A percentile compares a stretch with the other conserved stretches of the same genome.
Conservation (phyloP, 1,140 invertebrate genomes). For the Pollicipes pollicipes region DNA sequence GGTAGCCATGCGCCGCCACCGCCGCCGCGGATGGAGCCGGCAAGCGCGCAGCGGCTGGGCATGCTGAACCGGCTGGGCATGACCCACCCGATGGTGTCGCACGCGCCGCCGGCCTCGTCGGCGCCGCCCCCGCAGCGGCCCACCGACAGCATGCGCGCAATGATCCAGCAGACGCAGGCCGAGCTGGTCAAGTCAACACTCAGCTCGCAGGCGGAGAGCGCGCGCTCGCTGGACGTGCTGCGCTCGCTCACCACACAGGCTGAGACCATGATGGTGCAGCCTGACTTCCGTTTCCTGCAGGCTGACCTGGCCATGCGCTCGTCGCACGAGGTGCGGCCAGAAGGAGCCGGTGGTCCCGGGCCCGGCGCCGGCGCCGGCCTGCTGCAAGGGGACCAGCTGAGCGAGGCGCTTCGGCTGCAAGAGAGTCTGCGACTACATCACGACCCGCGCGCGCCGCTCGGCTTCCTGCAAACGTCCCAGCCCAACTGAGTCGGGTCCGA, state of each 20-base stretch:
- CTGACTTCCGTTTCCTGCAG: conserved; percentile 24
- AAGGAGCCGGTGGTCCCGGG: conserved; percentile 18
- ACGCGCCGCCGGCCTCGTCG: not conserved
- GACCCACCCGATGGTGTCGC: not conserved
- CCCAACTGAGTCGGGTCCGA: not conserved
- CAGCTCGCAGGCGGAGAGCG: conserved; percentile 18
- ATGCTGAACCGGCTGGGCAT: conserved; percentile 3
- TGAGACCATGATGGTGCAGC: conserved; percentile 32
- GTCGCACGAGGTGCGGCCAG: conserved; percentile 17
- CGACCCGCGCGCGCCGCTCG: not conserved
- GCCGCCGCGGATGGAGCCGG: not conserved
- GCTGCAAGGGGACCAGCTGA: not conserved
- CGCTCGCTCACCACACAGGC: conserved; percentile 24
- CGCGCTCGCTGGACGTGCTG: conserved; percentile 9
- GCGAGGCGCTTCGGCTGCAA: conserved; percentile 18
- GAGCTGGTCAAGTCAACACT: conserved; percentile 20
- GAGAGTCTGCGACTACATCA: conserved; percentile 7
- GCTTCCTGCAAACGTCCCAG: not conserved
- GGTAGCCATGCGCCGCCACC: no score
- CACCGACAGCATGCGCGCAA: conserved; percentile 18
- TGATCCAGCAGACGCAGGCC: conserved; percentile 20
- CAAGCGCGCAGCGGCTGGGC: not conserved
- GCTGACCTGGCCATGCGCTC: conserved; percentile 15
- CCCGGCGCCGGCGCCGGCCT: conserved; percentile 18
- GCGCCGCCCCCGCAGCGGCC: not conserved